Evolutionary conservation across 2,797 vertebrate species (phyloP), one percentile per base, ranked within the genome.

Genomic region (Ambastaia sidthimunki): DNA sequence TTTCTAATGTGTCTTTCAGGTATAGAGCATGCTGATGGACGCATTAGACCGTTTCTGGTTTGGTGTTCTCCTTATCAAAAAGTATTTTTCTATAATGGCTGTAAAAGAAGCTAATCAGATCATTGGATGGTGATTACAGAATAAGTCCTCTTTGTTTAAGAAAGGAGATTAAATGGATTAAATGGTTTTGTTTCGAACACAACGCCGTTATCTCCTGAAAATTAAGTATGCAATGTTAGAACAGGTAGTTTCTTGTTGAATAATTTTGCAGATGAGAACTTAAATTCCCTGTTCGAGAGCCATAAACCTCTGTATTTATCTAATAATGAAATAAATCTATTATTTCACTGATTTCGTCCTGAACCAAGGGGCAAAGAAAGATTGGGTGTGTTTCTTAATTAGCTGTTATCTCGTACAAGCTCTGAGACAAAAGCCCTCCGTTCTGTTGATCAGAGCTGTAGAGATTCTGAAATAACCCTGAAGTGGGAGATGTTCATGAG

Each of bases 401-500:
- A 89, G 76, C 83, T 44, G 74, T 86, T 90, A 91, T 90, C 88
- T 82, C 76, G 37, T 84, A 87, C 86, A 89, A 18, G 82, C 83
- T 80, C 78, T 11, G 77, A 62, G 88, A 82, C 85, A 84, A 83
- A 90, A 86, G 82, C 71, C 78, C 44, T 62, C 18, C 71, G 77
- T 85, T 50, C 60, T 41, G 69, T 81, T 80, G 83, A 89, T 89
- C 78, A 66, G 48, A 83, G 75, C 63, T 47, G n/a, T 19, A 65
- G 57, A 41, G 60, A 23, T 37, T 67, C 66, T 70, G 59, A 76
- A 73, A 72, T 41, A 79, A 71, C 19, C 47, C 59, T 21, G 55
- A 68, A 41, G 18, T 44, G 19, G 18, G 57, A 73, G 23, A 82
- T 52, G 47, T 47, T 76, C 60, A 59, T 25, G 28, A 28, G 50